Conservation (phyloP, 1,140 invertebrate genomes). For the Brachionus calyciflorus region DNA sequence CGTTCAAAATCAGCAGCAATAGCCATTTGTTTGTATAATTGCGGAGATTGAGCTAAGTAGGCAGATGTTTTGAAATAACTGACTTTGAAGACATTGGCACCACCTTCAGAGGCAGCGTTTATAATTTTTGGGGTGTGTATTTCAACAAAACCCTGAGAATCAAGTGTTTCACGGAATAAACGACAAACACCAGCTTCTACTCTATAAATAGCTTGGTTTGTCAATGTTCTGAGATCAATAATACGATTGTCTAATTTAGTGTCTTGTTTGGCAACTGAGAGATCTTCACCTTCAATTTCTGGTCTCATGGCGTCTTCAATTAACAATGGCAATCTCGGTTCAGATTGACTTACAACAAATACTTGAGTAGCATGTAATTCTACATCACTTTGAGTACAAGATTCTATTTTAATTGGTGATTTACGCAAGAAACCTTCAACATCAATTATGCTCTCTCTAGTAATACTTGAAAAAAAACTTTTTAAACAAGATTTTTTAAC, state of each 20-base stretch:
- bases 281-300: slow-evolving; percentile 61
- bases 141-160: slow-evolving; percentile 79
- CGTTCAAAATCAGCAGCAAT: slow-evolving; percentile 95
- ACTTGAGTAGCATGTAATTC: slow-evolving; percentile 74
- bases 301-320: slow-evolving; percentile 88
- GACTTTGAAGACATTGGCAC: slow-evolving; percentile 87
- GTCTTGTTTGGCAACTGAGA: slow-evolving; percentile 67
- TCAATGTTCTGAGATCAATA: slow-evolving; percentile 86
- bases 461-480: slow-evolving; percentile 64
- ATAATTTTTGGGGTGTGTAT: slow-evolving; percentile 99
- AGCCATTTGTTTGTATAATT: slow-evolving; percentile 99
- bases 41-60: slow-evolving; percentile 95
- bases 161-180: slow-evolving; percentile 82
- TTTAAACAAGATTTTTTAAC: too few species aligned
- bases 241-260: slow-evolving; percentile 88
- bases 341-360: slow-evolving; percentile 81
- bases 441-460: slow-evolving; percentile 92
- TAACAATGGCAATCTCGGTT: slow-evolving; percentile 81
- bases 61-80: slow-evolving; percentile 94
- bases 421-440: slow-evolving; percentile 74
- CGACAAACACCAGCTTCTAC: slow-evolving; percentile 86
- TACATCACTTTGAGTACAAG: slow-evolving; percentile 81
- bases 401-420: slow-evolving; percentile 76
- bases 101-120: slow-evolving; percentile 91
- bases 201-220: slow-evolving; percentile 93